phyloP scores from a whole-genome alignment of 2,113 vertebrate species.

The Mionectes macconnelli region DNA sequence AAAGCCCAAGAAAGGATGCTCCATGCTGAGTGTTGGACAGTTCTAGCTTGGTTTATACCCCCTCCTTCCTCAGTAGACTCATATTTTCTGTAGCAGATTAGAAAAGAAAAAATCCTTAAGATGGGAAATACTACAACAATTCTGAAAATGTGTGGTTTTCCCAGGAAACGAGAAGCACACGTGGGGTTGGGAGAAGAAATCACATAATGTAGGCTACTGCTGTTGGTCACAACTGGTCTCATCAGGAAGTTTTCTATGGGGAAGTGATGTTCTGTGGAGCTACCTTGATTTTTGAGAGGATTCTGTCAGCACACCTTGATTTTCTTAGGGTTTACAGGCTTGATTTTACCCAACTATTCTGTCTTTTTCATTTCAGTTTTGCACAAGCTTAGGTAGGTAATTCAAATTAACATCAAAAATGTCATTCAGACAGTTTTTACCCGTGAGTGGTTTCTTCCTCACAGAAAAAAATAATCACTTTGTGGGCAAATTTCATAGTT shows the following conservation, averaged over 20 bases:
- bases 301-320: neutral
- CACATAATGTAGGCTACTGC: fast-evolving
- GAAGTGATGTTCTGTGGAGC: neutral
- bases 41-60: neutral
- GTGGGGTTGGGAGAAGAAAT: neutral
- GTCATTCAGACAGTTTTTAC: neutral
- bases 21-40: neutral
- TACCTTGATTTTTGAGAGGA: neutral
- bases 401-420: neutral
- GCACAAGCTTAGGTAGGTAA: neutral
- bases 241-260: neutral
- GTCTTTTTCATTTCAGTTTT: neutral
- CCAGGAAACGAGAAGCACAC: neutral
- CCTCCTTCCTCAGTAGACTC: neutral
- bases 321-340: neutral
- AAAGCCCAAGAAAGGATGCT: neutral
- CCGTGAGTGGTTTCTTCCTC: neutral
- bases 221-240: neutral
- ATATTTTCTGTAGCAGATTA: neutral
- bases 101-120: neutral
- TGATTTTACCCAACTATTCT: neutral
- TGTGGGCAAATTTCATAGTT: neutral
- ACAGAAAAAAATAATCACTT: neutral
- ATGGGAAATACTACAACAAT: neutral
- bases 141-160: neutral